A percentile compares a stretch with the other conserved stretches of the same genome.
Conservation (phyloP, 2,113 vertebrate genomes). For the Edolisoma coerulescens region DNA sequence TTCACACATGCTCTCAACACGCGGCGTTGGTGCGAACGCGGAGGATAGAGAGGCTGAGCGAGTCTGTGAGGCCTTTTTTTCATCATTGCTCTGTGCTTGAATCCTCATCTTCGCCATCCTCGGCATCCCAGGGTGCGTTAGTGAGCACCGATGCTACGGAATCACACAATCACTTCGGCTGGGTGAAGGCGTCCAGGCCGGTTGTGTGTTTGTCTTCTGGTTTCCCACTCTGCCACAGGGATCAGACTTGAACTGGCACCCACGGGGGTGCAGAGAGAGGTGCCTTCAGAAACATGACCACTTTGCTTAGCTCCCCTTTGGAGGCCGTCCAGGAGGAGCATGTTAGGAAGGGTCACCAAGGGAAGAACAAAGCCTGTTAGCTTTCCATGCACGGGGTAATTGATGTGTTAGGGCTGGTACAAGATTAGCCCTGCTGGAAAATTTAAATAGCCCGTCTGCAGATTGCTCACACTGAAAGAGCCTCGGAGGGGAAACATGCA, state of each 20-base stretch:
- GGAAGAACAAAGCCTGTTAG: neutral
- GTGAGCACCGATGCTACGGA: neutral
- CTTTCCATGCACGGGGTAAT: neutral
- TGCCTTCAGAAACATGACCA: neutral
- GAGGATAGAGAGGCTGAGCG: neutral
- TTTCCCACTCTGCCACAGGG: neutral
- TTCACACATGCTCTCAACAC: slow-evolving; percentile 43
- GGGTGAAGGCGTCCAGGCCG: neutral
- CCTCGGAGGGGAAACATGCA: neutral
- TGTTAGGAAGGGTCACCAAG: neutral
- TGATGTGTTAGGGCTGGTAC: neutral
- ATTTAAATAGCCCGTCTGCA: neutral
- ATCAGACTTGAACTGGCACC: neutral
- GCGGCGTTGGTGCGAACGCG: neutral
- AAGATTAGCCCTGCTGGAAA: neutral
- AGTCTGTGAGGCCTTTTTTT: slow-evolving; percentile 34
- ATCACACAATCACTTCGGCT: neutral
- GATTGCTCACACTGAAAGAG: neutral
- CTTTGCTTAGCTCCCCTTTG: neutral
- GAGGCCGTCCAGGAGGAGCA: neutral
- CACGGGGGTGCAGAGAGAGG: accelerated
- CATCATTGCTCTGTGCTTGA: neutral
- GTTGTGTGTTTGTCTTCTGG: neutral
- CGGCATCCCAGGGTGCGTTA: neutral
- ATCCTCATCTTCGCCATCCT: neutral